Conservation (phyloP, 2,113 vertebrate species). For the Hipposideros armiger region DNA sequence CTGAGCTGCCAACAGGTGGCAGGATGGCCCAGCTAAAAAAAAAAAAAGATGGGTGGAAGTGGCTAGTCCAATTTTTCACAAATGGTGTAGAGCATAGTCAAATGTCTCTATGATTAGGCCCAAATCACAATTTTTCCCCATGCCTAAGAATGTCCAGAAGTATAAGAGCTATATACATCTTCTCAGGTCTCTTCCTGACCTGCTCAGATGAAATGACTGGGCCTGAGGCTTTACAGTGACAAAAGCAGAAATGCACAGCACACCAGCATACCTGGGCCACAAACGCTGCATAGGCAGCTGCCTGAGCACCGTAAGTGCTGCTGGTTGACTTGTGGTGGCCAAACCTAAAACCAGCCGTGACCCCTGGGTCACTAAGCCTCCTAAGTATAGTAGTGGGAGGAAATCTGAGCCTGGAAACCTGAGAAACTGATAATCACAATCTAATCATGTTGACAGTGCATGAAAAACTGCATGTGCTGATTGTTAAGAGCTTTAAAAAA, state of each 20-base stretch:
- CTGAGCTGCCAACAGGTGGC: too few relatives aligned
- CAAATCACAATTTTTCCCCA: neutral
- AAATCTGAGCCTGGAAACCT: neutral
- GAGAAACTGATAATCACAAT: constrained; percentile 39
- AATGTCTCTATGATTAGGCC: neutral
- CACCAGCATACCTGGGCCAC: neutral
- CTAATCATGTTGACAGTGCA: neutral
- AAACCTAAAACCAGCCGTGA: neutral
- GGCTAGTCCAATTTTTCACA: neutral
- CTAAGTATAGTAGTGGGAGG: neutral
- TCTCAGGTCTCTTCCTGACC: neutral
- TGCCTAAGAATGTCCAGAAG: neutral
- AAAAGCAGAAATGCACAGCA: neutral
- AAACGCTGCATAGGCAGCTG: neutral
- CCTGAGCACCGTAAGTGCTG: neutral
- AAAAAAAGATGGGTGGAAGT: neutral
- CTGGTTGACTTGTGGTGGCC: neutral
- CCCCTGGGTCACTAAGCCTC: neutral
- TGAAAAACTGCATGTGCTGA: neutral
- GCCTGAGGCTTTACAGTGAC: neutral
- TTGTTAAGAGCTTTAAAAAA: neutral
- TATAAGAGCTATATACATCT: neutral
- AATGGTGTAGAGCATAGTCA: neutral
- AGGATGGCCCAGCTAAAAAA: too few relatives aligned
- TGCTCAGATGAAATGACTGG: neutral